Evolutionary conservation across 2,113 vertebrate species (phyloP).

Genomic region (Nothoprocta pentlandii): DNA sequence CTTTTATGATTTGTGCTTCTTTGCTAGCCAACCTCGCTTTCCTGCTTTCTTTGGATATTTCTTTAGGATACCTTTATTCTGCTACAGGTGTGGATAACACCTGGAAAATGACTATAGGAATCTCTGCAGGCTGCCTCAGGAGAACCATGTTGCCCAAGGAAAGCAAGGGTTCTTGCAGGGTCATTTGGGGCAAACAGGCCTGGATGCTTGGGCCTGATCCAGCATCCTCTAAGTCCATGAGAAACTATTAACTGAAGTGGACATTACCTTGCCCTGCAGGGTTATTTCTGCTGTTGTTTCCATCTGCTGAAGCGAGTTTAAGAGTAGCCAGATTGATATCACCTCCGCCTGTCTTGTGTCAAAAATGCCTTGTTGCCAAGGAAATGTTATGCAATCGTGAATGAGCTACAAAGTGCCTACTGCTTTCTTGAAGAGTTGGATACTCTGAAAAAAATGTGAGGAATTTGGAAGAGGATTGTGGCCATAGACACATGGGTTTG

Average conservation of each 20-base stretch:
- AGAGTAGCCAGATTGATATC: neutral
- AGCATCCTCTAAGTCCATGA: neutral
- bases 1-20: neutral
- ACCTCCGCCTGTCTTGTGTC: neutral
- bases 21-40: neutral
- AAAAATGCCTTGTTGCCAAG: conserved; percentile 34
- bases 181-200: neutral
- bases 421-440: neutral
- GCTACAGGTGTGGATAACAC: neutral
- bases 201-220: neutral
- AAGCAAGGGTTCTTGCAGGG: accelerated
- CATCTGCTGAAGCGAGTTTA: neutral
- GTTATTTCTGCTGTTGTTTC: neutral
- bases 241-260: neutral
- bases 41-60: neutral
- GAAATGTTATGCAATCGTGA: neutral
- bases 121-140: neutral
- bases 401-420: neutral
- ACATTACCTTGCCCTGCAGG: neutral
- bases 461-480: neutral
- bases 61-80: neutral
- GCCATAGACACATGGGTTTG: neutral
- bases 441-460: neutral
- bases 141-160: neutral
- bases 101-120: neutral